Conservation (phyloP, 2,797 vertebrate genomes). For the Zalophus californianus region DNA sequence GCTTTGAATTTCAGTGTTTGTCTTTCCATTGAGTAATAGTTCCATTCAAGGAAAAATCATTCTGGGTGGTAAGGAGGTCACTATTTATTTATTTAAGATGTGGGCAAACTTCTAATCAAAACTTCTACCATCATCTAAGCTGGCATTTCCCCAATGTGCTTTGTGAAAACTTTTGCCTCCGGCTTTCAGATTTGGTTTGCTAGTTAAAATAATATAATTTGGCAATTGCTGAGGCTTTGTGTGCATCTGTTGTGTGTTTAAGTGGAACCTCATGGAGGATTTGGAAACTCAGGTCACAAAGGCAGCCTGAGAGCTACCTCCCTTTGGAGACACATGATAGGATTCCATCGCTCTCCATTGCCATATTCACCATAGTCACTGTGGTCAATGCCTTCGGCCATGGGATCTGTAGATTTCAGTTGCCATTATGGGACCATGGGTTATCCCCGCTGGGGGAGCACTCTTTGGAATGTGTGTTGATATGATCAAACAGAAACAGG, state of each 20-base stretch:
- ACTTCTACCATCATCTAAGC: conserved; percentile 75
- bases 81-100: conserved; percentile 81
- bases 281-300: conserved; percentile 85
- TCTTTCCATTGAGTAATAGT: conserved; percentile 73
- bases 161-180: conserved; percentile 86
- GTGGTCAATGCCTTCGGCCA: background rate
- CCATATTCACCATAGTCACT: background rate
- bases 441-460: background rate
- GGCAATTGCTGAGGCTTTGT: conserved; percentile 87
- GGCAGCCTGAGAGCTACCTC: conserved; percentile 74
- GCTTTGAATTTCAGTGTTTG: conserved; percentile 73
- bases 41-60: conserved; percentile 72
- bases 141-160: conserved; percentile 85
- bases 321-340: background rate
- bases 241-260: conserved; percentile 81
- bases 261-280: conserved; percentile 88
- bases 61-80: conserved; percentile 76
- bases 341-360: background rate
- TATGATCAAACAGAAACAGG: background rate
- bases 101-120: conserved; percentile 78
- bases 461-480: background rate
- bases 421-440: background rate
- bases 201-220: conserved; percentile 88
- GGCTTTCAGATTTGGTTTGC: conserved; percentile 88
- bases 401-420: background rate